These are phyloP conservation scores for Chelon labrosus DNA, from an alignment of 2,797 vertebrate species.

Conservation along the genomic window DNA sequence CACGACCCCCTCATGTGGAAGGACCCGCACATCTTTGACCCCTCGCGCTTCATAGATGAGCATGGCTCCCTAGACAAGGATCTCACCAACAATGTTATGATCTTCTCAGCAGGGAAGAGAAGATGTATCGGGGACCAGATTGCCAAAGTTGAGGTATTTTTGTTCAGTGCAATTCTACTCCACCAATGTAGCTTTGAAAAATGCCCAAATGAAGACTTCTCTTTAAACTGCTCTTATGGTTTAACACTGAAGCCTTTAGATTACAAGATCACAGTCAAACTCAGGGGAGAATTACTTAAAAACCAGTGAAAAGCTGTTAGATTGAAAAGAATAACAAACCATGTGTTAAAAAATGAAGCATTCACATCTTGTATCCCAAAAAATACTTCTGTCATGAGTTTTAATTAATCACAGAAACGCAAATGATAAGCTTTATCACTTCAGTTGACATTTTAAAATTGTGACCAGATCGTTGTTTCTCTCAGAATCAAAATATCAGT, in stretches of 20 bases:
- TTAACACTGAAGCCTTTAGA: slow-evolving; percentile 85
- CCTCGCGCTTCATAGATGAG: slow-evolving; percentile 81
- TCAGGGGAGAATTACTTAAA: slow-evolving; percentile 58
- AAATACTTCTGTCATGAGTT: not conserved
- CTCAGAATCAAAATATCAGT: not conserved
- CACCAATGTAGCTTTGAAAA: slow-evolving; percentile 86
- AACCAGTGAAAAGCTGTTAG: slow-evolving; percentile 35
- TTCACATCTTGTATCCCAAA: slow-evolving; percentile 1
- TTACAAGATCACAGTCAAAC: slow-evolving; percentile 80
- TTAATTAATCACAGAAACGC: not conserved
- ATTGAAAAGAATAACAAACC: slow-evolving; percentile 24
- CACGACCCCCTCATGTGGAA: slow-evolving; percentile 85
- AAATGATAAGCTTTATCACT: slow-evolving; percentile 16
- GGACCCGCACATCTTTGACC: slow-evolving; percentile 84
- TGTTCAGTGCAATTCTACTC: slow-evolving; percentile 85
- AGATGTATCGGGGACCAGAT: slow-evolving; percentile 88
- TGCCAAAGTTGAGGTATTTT: slow-evolving; percentile 85
- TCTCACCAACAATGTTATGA: slow-evolving; percentile 81
- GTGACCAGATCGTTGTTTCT: slow-evolving; percentile 2
- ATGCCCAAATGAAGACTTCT: slow-evolving; percentile 74
- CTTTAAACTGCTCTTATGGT: slow-evolving; percentile 82
- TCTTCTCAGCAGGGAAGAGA: slow-evolving; percentile 87
- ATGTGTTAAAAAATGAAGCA: slow-evolving; percentile 42
- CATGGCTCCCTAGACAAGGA: slow-evolving; percentile 79
- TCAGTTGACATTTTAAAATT: not conserved